Percentiles rank a stretch among this genome's conserved stretches.
Evolutionary conservation across 2,113 vertebrate species (phyloP).

Genomic region (Orycteropus afer): DNA sequence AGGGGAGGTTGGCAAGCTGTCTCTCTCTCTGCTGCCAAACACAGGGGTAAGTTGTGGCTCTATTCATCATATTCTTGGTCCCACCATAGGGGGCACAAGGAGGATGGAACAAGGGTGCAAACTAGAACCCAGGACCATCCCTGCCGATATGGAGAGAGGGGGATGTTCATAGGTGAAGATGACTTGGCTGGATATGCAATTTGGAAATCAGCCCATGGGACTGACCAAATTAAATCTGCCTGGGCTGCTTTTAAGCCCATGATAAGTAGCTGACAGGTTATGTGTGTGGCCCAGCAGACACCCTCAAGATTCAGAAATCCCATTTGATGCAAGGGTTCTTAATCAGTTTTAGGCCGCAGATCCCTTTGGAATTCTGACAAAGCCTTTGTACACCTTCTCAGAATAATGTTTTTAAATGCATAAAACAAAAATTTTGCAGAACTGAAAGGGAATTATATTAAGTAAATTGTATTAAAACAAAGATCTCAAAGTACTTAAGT

Average conservation of each 20-base stretch:
- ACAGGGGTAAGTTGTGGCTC: background rate
- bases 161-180: background rate
- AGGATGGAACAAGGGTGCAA: background rate
- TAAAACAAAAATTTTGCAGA: background rate
- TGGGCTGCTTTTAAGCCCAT: background rate
- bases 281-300: background rate
- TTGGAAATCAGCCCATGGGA: background rate
- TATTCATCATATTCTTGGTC: background rate
- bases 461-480: background rate
- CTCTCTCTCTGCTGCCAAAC: background rate
- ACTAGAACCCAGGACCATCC: background rate
- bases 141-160: fast-evolving
- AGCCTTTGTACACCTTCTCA: too few species aligned
- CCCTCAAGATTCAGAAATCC: background rate
- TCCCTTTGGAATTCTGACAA: background rate
- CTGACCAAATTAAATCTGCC: background rate
- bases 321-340: background rate
- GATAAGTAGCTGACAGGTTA: background rate
- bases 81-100: background rate
- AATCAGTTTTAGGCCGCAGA: background rate
- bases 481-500: too few species aligned
- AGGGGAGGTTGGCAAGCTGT: background rate
- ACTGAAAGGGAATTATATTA: background rate
- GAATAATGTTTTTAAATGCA: conserved; percentile 9
- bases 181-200: background rate